A percentile compares a stretch with the other conserved stretches of the same genome.
Conservation (phyloP, 2,888 invertebrate genomes). For the Tachina lurida region DNA sequence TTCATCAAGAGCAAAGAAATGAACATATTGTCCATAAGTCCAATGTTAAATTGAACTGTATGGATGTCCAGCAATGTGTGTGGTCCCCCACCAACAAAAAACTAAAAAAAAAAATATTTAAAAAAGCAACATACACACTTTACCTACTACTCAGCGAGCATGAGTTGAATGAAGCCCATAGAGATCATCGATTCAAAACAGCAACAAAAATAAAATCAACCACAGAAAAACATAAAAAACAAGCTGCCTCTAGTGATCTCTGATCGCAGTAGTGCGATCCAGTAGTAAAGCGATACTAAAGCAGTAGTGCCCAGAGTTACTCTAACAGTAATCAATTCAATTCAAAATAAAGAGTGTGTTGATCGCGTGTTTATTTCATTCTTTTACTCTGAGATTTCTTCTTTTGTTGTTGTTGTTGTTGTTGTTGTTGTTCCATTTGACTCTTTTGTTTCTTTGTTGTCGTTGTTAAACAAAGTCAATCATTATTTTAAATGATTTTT, state of each 20-base stretch:
- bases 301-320: constrained; percentile 15
- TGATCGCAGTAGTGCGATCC: constrained; percentile 55
- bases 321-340: constrained; percentile 50
- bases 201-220: constrained; percentile 17
- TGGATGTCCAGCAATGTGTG: constrained; percentile 63
- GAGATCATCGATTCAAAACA: constrained; percentile 42
- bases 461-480: constrained; percentile 58
- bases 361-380: constrained; percentile 69
- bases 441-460: constrained; percentile 19
- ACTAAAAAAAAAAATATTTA: neutral
- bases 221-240: constrained; percentile 34
- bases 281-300: constrained; percentile 47
- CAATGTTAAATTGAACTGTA: constrained; percentile 52
- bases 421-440: neutral
- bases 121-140: constrained; percentile 7
- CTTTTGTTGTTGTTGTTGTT: neutral
- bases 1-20: constrained; percentile 10
- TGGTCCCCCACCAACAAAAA: constrained; percentile 55
- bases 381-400: constrained; percentile 51
- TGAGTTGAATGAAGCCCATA: constrained; percentile 45
- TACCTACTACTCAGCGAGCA: constrained; percentile 9
- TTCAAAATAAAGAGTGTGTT: constrained; percentile 63
- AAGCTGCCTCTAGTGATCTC: constrained; percentile 62
- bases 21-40: constrained; percentile 53
- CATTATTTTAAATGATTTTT: constrained; percentile 69